A percentile compares a stretch with the other conserved stretches of the same genome.
Conservation (phyloP, 1,140 invertebrate genomes). For the Cryptotermes secundus region DNA sequence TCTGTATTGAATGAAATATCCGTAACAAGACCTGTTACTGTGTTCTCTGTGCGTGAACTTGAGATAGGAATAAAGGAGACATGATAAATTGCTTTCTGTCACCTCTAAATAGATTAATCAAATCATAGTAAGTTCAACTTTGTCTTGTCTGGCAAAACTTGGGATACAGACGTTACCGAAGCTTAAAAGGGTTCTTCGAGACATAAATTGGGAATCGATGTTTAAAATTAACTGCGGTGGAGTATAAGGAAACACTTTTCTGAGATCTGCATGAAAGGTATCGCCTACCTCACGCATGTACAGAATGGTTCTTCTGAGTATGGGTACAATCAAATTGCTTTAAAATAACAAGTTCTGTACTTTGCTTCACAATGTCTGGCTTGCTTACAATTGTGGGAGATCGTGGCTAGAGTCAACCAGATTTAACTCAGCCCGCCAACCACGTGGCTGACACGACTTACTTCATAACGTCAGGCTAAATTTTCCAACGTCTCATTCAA, state of each 20-base stretch:
- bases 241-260: background rate
- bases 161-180: background rate
- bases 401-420: too few species aligned
- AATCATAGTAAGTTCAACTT: background rate
- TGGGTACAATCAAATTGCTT: too few species aligned
- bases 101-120: background rate
- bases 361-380: too few species aligned
- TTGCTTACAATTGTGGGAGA: too few species aligned
- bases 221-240: background rate
- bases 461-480: too few species aligned
- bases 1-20: background rate
- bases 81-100: constrained; percentile 10
- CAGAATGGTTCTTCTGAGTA: too few species aligned
- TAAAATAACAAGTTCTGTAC: too few species aligned
- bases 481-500: too few species aligned
- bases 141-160: background rate
- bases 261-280: too few species aligned
- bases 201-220: background rate
- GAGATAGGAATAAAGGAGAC: background rate
- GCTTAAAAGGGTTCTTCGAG: background rate
- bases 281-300: too few species aligned
- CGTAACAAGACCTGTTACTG: background rate
- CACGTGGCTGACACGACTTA: too few species aligned
- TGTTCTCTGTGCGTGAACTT: background rate
- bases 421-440: too few species aligned